A percentile compares a stretch with the other conserved stretches of the same genome.
Evolutionary conservation across 2,888 invertebrate species (phyloP).

Genomic region (Chrysotoxum bicinctum): DNA sequence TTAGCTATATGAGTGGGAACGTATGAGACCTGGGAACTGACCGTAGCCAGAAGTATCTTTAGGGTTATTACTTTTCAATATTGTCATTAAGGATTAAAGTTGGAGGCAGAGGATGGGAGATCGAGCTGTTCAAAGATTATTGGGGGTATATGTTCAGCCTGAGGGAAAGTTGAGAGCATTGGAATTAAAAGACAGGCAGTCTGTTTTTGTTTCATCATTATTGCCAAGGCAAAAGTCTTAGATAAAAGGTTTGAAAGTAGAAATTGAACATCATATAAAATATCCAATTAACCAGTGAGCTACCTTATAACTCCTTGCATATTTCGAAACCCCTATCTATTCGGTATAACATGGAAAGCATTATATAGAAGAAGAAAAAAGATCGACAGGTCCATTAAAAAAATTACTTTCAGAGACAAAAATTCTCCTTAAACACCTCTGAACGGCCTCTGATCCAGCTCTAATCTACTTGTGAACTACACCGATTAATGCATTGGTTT

Average conservation of each 20-base stretch:
- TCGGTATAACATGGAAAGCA: too few relatives aligned
- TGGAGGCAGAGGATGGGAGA: not conserved
- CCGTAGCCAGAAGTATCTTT: slow-evolving; percentile 67
- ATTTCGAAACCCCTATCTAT: too few relatives aligned
- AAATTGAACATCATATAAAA: not conserved
- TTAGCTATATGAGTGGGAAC: slow-evolving; percentile 27
- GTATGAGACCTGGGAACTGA: slow-evolving; percentile 22
- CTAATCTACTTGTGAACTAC: too few relatives aligned
- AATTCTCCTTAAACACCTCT: too few relatives aligned
- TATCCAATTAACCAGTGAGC: too few relatives aligned
- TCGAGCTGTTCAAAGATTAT: not conserved
- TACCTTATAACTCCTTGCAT: too few relatives aligned
- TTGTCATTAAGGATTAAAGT: slow-evolving; percentile 80
- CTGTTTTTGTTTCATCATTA: slow-evolving; percentile 3
- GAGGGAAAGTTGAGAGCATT: not conserved
- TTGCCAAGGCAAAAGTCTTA: not conserved
- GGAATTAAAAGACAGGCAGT: not conserved
- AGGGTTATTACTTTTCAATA: slow-evolving; percentile 82
- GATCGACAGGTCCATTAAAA: too few relatives aligned
- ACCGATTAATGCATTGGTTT: too few relatives aligned
- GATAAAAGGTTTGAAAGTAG: not conserved
- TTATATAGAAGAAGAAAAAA: too few relatives aligned
- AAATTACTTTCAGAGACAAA: too few relatives aligned
- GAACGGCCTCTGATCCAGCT: too few relatives aligned
- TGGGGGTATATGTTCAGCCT: not conserved